A percentile compares a stretch with the other conserved stretches of the same genome.
Evolutionary conservation across 2,888 invertebrate genomes (phyloP).

Genomic region (Metalampra italica): DNA sequence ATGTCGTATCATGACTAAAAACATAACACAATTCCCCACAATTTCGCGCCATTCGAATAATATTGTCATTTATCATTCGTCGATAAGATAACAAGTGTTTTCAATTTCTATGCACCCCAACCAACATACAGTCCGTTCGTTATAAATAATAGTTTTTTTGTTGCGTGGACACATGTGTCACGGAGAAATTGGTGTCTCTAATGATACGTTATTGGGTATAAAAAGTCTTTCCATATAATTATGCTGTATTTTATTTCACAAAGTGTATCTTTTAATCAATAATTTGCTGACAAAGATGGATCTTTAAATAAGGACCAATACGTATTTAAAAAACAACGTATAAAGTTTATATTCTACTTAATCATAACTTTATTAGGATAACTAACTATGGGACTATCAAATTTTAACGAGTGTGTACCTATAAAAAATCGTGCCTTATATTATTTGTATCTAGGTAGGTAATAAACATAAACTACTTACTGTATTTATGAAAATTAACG

Average conservation of each 20-base stretch:
- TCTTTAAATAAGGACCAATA: too few species aligned
- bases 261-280: too few species aligned
- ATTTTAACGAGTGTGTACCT: too few species aligned
- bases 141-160: conserved; percentile 56
- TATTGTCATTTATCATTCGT: conserved; percentile 52
- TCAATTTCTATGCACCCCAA: conserved; percentile 69
- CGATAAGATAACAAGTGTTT: conserved; percentile 65
- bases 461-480: too few species aligned
- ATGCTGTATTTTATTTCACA: not conserved
- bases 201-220: conserved; percentile 4
- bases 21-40: conserved; percentile 21
- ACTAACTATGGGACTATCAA: too few species aligned
- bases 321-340: too few species aligned
- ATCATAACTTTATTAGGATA: too few species aligned
- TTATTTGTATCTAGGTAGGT: too few species aligned
- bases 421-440: too few species aligned
- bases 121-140: conserved; percentile 29
- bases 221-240: not conserved
- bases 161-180: conserved; percentile 51
- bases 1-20: not conserved
- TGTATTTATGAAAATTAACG: not conserved
- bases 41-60: conserved; percentile 45
- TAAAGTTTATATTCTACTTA: too few species aligned
- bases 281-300: too few species aligned
- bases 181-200: conserved; percentile 20